Base-by-base conservation (phyloP, 1,140 invertebrate genomes). In the Orchestia grillus region DNA sequence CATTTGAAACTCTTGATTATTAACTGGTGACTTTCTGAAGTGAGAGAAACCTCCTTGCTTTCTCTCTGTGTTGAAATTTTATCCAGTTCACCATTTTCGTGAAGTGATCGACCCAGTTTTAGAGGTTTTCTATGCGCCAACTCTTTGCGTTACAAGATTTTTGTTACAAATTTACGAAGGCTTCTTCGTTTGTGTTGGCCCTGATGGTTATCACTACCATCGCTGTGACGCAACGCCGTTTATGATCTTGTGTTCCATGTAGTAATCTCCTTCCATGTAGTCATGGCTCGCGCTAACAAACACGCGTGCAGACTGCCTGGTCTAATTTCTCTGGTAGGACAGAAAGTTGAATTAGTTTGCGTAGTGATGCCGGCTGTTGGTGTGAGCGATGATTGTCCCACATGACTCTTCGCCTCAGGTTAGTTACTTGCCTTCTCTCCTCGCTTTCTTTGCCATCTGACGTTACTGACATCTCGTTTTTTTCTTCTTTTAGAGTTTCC, bases 401-500 rank as follows among this genome's bases (percentile, higher is more conserved):
- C 92, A 94, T 94, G 92, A 45, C 44, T 45, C 19, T 94, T 44
- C 88, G 92, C 92, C 92, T 28, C 44, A 40, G 92, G 92, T 94
- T 94, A 94, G 41, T 47, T 94, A 94, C 92, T 94, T 45, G 92
- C 44, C 92, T 94, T 94, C 41, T 94, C 92, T 94, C 92, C 40
- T 47, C 92, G 40, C 43, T 47, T 94, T 45, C 40, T 44, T 44
- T 94, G 92, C 92, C 92, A 94, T n/a, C 92, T 94, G 92, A n/a
- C 44, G 92, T 90, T 42, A 8, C 88, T 41, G 88, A 44, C 88
- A 41, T 44, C 11, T 90, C 42, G 88, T 4, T 42, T 90, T 44
- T n/a, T 90, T 44, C 43, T 44, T 90, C 28, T 23, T 11, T 90
- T 90, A 41, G n/a, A 42, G 88, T 44, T 41, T 90, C 88, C 28